Base-by-base conservation (phyloP, 2,797 vertebrate species). In the Acanthurus lineatus region DNA sequence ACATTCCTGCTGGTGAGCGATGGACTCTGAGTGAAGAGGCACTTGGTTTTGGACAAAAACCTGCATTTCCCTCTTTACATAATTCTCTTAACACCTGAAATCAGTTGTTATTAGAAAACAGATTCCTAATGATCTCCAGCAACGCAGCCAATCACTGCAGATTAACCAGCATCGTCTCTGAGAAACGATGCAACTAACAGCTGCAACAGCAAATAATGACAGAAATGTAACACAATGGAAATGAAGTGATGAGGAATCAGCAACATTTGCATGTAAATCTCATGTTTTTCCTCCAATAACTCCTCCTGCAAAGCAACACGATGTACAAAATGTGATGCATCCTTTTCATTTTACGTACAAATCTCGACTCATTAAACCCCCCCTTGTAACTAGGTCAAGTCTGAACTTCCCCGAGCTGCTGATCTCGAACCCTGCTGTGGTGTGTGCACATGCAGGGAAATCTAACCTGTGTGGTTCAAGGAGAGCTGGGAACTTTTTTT, bases 361-460 rank as follows among this genome's bases (percentile, higher is more conserved):
- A 6, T n/a, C n/a, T 62, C 44, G 3, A 74, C 47, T 62, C 64
- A 22, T 49, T 48, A 49, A 53, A 38, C n/a, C 65, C 66, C 42
- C 76, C n/a, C 17, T 48, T 14, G 68, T 61, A 88, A 75, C 69
- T 78, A 65, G 79, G 77, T 73, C 73, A 73, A 25, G 51, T 77
- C 20, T 60, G 64, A 65, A 69, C 17, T 73, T n/a, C 7, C 15
- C 59, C 28, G 28, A 45, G 65, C 70, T 42, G 54, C 79, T 69
- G 49, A 66, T 73, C 58, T 48, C 40, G 17, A 66, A 69, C 66
- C 45, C n/a, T 3, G 44, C 32, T 54, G 52, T 17, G 16, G 32
- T 38, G 58, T 74, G 44, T 52, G 16, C 58, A 45, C 57, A 8
- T 59, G 60, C 20, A 60, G 11, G 52, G 49, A 74, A 69, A 62